Percentiles rank a stretch among this genome's conserved stretches.
These are phyloP conservation scores for Oophaga pumilio DNA, from an alignment of 2,113 vertebrate genomes.

Conservation along the genomic window DNA sequence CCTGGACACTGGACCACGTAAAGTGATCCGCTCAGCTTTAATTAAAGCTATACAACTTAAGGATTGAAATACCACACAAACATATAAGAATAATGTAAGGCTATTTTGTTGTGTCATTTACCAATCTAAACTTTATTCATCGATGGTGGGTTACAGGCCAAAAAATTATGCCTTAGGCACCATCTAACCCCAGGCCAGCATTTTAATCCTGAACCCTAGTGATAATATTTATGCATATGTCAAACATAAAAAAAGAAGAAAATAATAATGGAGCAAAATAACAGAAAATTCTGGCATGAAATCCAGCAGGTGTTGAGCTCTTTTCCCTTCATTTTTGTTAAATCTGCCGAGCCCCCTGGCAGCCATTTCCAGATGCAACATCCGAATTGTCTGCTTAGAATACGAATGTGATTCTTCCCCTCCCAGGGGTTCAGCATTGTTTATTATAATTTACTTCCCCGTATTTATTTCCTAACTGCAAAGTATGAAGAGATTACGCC, in stretches of 20 bases:
- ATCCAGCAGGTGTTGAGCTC: slow-evolving; percentile 41
- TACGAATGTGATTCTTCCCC: slow-evolving; percentile 19
- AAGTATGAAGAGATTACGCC: slow-evolving; percentile 39
- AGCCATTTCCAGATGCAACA: slow-evolving; percentile 46
- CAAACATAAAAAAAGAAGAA: neutral
- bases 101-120: neutral
- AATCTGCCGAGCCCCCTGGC: slow-evolving; percentile 31
- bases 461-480: slow-evolving; percentile 44
- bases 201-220: neutral
- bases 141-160: neutral
- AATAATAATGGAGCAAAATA: slow-evolving; percentile 5
- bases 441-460: slow-evolving; percentile 53
- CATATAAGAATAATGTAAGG: neutral
- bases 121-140: neutral
- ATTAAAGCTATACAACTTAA: neutral
- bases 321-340: slow-evolving; percentile 35
- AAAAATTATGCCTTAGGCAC: neutral
- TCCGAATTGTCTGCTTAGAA: slow-evolving; percentile 31
- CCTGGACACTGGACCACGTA: too few relatives aligned
- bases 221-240: neutral
- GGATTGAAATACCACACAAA: neutral
- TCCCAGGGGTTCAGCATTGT: slow-evolving; percentile 40
- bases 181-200: neutral
- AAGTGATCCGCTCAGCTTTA: too few relatives aligned
- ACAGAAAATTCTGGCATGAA: neutral